A percentile compares a stretch with the other conserved stretches of the same genome.
Conservation (phyloP, 2,113 vertebrate species). For the Ptychochromis oligacanthus region DNA sequence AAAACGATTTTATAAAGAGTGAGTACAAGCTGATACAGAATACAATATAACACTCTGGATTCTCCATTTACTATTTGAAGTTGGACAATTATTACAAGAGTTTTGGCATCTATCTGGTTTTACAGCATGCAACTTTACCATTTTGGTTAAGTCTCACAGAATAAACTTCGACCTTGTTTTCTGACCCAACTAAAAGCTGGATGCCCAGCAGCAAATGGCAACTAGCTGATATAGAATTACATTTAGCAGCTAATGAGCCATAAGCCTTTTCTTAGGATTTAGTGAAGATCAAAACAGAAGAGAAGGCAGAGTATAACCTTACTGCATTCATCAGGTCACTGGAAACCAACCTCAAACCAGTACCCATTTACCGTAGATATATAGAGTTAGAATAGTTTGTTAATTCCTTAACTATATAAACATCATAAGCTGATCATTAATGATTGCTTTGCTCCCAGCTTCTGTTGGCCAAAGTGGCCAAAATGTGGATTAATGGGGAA, state of each 20-base stretch:
- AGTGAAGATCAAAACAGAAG: not conserved
- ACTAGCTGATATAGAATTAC: not conserved
- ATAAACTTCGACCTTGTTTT: no score
- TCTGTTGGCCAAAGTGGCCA: not conserved
- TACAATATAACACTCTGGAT: no score
- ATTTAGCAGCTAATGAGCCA: not conserved
- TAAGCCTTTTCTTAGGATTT: not conserved
- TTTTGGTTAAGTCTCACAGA: no score
- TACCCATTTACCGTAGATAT: not conserved
- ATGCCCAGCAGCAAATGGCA: not conserved
- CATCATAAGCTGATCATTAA: not conserved
- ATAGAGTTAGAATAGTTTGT: not conserved
- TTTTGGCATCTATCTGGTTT: no score
- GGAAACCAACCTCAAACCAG: not conserved
- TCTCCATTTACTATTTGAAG: no score
- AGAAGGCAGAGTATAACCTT: not conserved
- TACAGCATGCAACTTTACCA: no score
- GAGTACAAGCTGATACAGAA: no score
- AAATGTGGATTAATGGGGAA: not conserved
- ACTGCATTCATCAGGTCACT: not conserved
- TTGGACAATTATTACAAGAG: no score
- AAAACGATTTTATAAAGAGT: no score
- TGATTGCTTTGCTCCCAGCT: not conserved
- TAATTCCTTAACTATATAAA: not conserved
- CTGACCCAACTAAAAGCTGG: not conserved